Evolutionary conservation across 92 coral and sea anemone genomes (phyloP), one percentile per base, ranked within the genome.

Genomic region (Epizoanthus ramosus): DNA sequence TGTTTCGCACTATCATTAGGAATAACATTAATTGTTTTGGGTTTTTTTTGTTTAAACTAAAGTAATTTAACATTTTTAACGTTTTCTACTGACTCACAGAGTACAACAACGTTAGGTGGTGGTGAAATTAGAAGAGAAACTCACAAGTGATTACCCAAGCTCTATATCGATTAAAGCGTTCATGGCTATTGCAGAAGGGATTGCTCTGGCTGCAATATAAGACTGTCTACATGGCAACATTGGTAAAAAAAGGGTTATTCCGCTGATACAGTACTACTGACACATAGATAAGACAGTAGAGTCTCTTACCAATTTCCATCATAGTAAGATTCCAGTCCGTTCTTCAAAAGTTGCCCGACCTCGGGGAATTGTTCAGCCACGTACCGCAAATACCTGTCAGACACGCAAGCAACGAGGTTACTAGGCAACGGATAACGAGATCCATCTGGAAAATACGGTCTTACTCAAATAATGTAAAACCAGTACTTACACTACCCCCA

Each of bases 321-420:
- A 72, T 93, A 90, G 85, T 91, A 91, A 15, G 92, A 95, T 59
- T 96, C 88, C 21, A 96, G 84, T 6, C 95, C 99, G n/a, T 75
- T 84, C 13, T 93, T 79, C 81, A 96, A 84, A 17, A 84, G 89
- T 89, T 91, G 75, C n/a, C 99, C 99, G 2, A 93, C 83, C 19
- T 91, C 93, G 0, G 99, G 99, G 65, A 89, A 88, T 73, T 96
- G 99, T 39, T 96, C 99, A 7, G 99, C 98, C 33, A 96, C 92
- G 69, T 81, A 96, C 23, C 97, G 93, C 60, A 91, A 89, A 88
- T 88, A 90, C 43, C 95, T 92, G 61, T 45, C 21, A 57, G 65
- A 21, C 9, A 45, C 50, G 24, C 14, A 28, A 67, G 21, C 12
- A 18, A 31, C 31, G 66, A 21, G 31, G 31, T 74, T 5, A 24